These are phyloP conservation scores for Lutra lutra DNA, from an alignment of 2,797 vertebrate species.

Conservation along the genomic window DNA sequence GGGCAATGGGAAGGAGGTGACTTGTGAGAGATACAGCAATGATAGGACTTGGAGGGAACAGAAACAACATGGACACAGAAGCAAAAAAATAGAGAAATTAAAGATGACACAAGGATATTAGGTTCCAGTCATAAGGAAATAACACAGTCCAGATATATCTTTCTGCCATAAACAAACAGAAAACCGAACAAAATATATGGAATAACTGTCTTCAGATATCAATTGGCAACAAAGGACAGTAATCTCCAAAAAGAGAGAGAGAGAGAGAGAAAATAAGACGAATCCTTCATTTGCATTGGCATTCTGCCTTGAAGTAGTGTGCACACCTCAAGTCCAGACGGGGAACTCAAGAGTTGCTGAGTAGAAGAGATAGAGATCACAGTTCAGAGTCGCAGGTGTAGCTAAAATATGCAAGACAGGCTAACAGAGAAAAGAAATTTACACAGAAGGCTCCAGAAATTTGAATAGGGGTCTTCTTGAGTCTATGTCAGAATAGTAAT, in stretches of 20 bases:
- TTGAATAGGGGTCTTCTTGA: neutral
- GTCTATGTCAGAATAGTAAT: neutral
- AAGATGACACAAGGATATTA: neutral
- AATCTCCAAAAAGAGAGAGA: neutral
- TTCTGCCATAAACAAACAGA: conserved; percentile 3
- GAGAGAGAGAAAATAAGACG: neutral
- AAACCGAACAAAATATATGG: neutral
- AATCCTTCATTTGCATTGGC: neutral
- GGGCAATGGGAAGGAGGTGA: neutral
- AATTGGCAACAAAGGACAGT: neutral
- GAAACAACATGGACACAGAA: neutral
- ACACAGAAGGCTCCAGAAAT: neutral
- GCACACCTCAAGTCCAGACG: neutral
- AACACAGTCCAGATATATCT: conserved; percentile 7
- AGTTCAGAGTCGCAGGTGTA: neutral
- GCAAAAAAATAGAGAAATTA: neutral
- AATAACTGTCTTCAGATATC: neutral
- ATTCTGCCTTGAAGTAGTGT: conserved; percentile 54
- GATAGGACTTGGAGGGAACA: neutral
- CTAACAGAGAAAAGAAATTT: neutral
- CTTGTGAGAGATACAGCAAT: neutral
- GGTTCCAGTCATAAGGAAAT: neutral
- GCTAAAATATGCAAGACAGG: neutral
- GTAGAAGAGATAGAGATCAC: neutral
- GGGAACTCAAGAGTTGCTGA: neutral